Conservation (phyloP, 1,140 invertebrate species). For the Trachymyrmex septentrionalis region DNA sequence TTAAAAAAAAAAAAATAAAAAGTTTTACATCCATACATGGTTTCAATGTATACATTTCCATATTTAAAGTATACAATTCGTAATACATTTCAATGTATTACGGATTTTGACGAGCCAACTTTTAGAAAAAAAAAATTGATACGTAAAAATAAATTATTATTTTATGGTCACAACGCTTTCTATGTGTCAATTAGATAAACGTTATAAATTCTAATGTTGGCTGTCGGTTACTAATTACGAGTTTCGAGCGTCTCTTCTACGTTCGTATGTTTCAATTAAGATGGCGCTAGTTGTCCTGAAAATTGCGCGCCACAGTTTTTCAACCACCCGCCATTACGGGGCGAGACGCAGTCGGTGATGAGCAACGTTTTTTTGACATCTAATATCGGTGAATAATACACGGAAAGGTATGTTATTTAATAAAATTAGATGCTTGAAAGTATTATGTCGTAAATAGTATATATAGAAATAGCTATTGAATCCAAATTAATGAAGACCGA, state of each 20-base stretch:
- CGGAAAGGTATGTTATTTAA: background rate
- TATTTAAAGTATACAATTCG: too few species aligned
- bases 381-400: background rate
- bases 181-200: background rate
- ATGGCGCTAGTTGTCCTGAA: conserved; percentile 28
- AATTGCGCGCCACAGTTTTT: background rate
- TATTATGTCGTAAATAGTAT: background rate
- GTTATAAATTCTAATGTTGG: background rate
- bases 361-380: background rate
- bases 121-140: background rate
- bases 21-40: background rate
- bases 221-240: conserved; percentile 1
- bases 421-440: background rate
- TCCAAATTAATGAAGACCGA: background rate
- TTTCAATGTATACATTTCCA: background rate
- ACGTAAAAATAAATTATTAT: background rate
- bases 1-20: background rate
- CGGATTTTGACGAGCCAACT: background rate
- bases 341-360: background rate
- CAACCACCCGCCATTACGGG: background rate
- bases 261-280: background rate
- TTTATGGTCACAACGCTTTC: background rate
- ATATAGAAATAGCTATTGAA: background rate
- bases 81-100: background rate
- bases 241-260: background rate